Conservation (phyloP, 2,888 invertebrate genomes). For the Leucophenga maculata region DNA sequence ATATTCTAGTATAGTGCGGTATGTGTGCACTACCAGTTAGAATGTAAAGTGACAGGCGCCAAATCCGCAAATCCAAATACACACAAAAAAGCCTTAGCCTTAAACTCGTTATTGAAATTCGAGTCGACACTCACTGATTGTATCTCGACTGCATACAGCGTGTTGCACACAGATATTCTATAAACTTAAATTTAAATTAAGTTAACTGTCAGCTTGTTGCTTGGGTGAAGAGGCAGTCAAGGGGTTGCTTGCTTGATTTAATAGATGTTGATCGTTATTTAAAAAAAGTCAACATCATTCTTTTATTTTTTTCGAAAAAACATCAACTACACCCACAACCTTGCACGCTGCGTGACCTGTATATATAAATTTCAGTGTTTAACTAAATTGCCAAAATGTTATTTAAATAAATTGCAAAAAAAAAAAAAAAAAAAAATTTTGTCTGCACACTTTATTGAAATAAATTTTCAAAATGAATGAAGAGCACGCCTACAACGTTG, state of each 20-base stretch:
- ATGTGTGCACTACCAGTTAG: too few relatives aligned
- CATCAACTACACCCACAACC: background rate
- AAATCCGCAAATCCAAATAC: background rate
- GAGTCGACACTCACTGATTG: background rate
- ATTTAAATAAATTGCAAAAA: slow-evolving; percentile 2
- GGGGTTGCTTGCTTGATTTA: too few relatives aligned
- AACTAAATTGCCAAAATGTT: slow-evolving; percentile 8
- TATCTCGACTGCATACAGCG: background rate
- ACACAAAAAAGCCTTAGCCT: slow-evolving; percentile 19
- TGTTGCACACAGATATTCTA: background rate
- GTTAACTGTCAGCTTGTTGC: too few relatives aligned
- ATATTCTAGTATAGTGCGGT: too few relatives aligned
- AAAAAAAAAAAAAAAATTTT: too few relatives aligned
- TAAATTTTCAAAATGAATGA: background rate
- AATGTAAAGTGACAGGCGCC: slow-evolving; percentile 15
- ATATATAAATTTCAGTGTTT: background rate
- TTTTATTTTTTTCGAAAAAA: background rate
- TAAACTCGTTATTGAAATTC: slow-evolving; percentile 25
- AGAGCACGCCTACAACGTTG: background rate
- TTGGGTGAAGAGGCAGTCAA: too few relatives aligned
- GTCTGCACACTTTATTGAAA: slow-evolving; percentile 4
- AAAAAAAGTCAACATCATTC: background rate
- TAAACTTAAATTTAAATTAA: background rate
- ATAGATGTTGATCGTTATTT: background rate
- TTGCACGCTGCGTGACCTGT: background rate